phyloP scores from a whole-genome alignment of 2,797 vertebrate genomes.

The Xyrichtys novacula region DNA sequence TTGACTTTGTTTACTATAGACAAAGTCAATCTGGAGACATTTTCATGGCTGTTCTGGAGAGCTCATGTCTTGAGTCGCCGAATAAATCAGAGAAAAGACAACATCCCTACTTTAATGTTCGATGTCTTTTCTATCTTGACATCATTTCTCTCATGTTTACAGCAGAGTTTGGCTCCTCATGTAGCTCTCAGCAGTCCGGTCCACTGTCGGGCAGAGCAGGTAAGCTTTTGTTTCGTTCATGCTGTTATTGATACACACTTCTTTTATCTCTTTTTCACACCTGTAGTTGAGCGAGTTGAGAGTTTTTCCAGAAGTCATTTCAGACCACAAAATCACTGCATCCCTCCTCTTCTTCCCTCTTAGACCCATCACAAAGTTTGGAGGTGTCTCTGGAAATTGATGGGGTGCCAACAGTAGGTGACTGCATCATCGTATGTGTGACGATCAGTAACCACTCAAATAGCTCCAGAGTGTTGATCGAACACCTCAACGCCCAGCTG shows the following conservation, averaged over 20 bases:
- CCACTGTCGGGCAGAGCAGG: neutral
- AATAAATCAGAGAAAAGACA: neutral
- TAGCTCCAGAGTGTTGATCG: constrained; percentile 74
- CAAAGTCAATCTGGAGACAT: neutral
- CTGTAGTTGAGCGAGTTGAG: too few relatives aligned
- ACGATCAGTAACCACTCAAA: constrained; percentile 78
- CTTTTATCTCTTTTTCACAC: neutral
- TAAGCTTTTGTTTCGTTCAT: neutral
- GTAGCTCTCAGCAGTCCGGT: neutral
- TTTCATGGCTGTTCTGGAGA: neutral
- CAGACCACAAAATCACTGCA: neutral
- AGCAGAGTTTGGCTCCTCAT: neutral
- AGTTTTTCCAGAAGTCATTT: neutral
- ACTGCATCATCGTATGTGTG: constrained; percentile 81
- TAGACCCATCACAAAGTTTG: constrained; percentile 15
- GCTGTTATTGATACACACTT: neutral
- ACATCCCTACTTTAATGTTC: too few relatives aligned
- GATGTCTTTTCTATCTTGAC: too few relatives aligned
- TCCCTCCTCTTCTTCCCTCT: neutral
- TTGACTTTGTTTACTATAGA: too few relatives aligned
- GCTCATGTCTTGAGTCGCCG: neutral
- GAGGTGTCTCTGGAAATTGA: constrained; percentile 79
- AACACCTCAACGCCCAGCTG: constrained; percentile 83
- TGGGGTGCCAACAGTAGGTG: constrained; percentile 77
- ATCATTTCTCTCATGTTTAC: neutral